Conservation (phyloP, 2,888 invertebrate genomes). For the Augochlorella aurata region DNA sequence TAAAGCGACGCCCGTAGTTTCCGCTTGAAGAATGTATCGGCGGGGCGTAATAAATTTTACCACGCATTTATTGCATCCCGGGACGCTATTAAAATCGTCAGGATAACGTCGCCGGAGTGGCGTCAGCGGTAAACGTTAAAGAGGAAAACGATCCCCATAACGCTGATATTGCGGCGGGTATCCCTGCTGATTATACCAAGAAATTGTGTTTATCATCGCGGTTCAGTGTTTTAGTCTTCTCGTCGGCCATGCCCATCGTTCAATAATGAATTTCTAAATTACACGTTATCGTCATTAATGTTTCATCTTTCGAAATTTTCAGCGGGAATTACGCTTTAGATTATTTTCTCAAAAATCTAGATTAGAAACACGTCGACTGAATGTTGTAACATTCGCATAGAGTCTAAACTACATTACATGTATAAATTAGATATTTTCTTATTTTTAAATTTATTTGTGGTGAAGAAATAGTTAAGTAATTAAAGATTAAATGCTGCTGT, state of each 20-base stretch:
- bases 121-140: slow-evolving; percentile 50
- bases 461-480: no score
- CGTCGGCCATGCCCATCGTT: not conserved
- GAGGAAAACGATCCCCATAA: slow-evolving; percentile 59
- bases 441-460: no score
- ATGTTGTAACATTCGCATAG: not conserved
- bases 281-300: slow-evolving; percentile 11
- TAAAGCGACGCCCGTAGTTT: not conserved
- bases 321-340: not conserved
- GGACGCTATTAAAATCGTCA: slow-evolving; percentile 49
- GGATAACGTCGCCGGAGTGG: slow-evolving; percentile 29
- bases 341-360: not conserved
- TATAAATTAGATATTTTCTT: no score
- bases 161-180: slow-evolving; percentile 54
- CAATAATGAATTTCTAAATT: slow-evolving; percentile 40
- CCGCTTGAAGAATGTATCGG: not conserved
- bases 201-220: slow-evolving; percentile 49
- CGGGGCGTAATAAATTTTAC: slow-evolving; percentile 45
- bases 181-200: slow-evolving; percentile 36
- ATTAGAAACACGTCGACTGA: not conserved
- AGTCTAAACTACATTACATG: no score
- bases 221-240: slow-evolving; percentile 19
- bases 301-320: not conserved
- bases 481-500: no score
- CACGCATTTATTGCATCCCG: slow-evolving; percentile 54